Percentiles rank a stretch among this genome's conserved stretches.
Conservation (phyloP, 2,113 vertebrate genomes). For the Lipophrys pholis region DNA sequence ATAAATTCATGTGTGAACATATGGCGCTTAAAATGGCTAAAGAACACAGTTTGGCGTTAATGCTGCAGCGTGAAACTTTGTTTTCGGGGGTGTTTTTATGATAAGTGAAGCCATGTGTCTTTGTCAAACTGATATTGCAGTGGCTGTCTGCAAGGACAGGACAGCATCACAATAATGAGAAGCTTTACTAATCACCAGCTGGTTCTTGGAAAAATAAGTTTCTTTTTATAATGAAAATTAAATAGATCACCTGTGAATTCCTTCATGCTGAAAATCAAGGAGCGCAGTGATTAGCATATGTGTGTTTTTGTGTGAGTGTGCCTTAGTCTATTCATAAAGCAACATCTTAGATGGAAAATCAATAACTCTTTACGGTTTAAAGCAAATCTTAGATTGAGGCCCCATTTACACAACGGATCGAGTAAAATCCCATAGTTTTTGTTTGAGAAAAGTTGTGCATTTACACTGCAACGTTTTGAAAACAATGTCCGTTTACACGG, state of each 20-base stretch:
- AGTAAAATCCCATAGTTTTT: too few species aligned
- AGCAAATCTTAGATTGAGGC: too few species aligned
- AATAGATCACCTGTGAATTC: conserved; percentile 25
- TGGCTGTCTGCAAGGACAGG: conserved; percentile 4
- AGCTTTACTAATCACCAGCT: conserved; percentile 50
- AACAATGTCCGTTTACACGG: too few species aligned
- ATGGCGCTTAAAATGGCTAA: conserved; percentile 14
- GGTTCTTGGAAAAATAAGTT: not conserved
- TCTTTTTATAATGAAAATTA: conserved; percentile 28
- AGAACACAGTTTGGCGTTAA: conserved; percentile 29
- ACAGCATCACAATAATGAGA: conserved; percentile 4
- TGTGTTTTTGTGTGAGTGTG: not conserved
- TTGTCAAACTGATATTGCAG: conserved; percentile 30
- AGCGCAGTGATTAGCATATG: conserved; percentile 19
- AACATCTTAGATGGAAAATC: too few species aligned
- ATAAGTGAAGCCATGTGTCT: conserved; percentile 31
- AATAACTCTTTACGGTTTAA: too few species aligned
- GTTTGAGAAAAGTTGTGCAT: too few species aligned
- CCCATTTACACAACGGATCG: too few species aligned
- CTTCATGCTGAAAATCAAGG: not conserved
- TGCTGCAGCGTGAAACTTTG: not conserved
- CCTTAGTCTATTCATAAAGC: too few species aligned
- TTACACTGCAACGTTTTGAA: too few species aligned
- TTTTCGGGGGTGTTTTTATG: conserved; percentile 7
- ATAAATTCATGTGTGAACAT: conserved; percentile 18